Evolutionary conservation across 2,113 vertebrate species (phyloP).

Genomic region (Forbesichthys papilliferus): DNA sequence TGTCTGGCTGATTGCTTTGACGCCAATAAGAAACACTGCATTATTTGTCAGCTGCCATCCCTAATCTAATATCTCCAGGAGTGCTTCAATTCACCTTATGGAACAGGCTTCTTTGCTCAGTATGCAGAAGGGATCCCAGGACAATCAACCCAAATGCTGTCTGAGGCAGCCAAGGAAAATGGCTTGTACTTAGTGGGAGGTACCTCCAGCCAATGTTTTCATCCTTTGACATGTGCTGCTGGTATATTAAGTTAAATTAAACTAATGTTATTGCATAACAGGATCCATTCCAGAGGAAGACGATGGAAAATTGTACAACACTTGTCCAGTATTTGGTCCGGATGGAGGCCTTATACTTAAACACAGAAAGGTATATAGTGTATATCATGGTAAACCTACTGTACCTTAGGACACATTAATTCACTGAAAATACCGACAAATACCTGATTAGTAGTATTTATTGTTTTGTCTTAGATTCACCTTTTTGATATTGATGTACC

Average conservation of each 20-base stretch:
- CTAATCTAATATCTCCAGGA: conserved; percentile 74
- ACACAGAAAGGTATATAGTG: conserved; percentile 86
- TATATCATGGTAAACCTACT: neutral
- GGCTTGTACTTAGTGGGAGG: conserved; percentile 90
- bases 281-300: conserved; percentile 96
- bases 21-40: neutral
- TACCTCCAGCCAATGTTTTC: conserved; percentile 50
- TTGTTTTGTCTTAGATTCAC: conserved; percentile 83
- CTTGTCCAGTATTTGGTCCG: conserved; percentile 88
- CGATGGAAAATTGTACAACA: conserved; percentile 89
- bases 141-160: conserved; percentile 85
- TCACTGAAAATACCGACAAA: neutral
- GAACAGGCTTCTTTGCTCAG: conserved; percentile 84
- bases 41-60: neutral
- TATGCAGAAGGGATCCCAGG: conserved; percentile 95
- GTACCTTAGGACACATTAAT: neutral
- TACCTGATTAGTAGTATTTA: neutral
- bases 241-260: neutral
- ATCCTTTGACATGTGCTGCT: neutral
- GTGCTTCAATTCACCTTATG: conserved; percentile 97
- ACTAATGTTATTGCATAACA: conserved; percentile 49
- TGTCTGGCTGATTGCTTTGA: neutral
- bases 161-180: conserved; percentile 87
- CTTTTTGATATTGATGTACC: conserved; percentile 95
- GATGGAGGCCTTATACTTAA: conserved; percentile 88